Base-by-base conservation (phyloP, 2,888 invertebrate genomes). In the Macaria notata region DNA sequence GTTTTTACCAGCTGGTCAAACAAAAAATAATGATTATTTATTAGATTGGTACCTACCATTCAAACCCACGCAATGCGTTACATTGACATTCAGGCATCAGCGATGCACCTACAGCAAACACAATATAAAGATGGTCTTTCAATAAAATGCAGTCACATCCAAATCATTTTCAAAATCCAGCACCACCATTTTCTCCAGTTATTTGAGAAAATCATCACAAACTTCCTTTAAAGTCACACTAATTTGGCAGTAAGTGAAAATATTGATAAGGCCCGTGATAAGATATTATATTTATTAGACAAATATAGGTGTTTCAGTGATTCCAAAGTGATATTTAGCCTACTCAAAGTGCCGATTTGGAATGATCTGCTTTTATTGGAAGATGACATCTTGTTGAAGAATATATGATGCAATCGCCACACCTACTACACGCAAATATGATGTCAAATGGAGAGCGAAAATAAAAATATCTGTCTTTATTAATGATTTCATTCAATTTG, bases 391-490 rank as follows among this genome's bases (percentile, higher is more conserved):
- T 46, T 36, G 19, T 43, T 19, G 19, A 50, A 19, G 30, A 8
- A 8, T 8, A 39, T 55, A 58, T 67, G 67, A 67, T 51, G 67
- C 63, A 61, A 67, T 60, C 65, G 52, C 49, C 60, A 61, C 67
- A 53, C 67, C 67, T 63, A 67, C 65, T 46, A 30, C 59, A 57
- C 56, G 59, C 39, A 50, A 33, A 50, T 51, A 59, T 61, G 59
- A 62, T 58, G 59, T 61, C 49, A 61, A 61, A 61, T 54, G 50
- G 51, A 48, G 62, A 60, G 62, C 62, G 59, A 58, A 63, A 49
- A 62, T 52, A 55, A 61, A 64, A 51, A 55, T 48, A 49, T 38
- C 4, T 30, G 19, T 48, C 39, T 9, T 51, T 6, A n/a, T 39
- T 48, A 55, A 59, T 59, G 59, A 59, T 51, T 51, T 59, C 51